Evolutionary conservation across 2,888 invertebrate genomes (phyloP).

Genomic region (Erebia palarica): DNA sequence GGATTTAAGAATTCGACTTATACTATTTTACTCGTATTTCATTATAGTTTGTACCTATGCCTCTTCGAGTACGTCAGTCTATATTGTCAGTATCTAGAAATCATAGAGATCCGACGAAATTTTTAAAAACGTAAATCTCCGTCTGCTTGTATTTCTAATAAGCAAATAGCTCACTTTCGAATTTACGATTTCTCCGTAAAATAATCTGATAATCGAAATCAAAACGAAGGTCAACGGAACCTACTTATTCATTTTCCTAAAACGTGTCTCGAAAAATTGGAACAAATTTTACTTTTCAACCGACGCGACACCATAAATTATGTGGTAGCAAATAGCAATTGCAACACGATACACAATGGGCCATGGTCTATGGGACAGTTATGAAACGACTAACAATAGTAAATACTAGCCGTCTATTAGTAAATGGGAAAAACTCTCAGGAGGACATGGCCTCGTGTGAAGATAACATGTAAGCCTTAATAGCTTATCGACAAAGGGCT

Average conservation of each 20-base stretch:
- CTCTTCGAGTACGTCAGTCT: too few species aligned
- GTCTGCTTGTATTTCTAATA: too few species aligned
- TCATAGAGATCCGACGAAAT: too few species aligned
- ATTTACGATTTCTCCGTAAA: neutral
- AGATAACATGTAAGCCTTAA: conserved; percentile 8
- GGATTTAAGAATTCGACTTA: too few species aligned
- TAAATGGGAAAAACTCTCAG: conserved; percentile 41
- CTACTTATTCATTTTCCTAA: neutral
- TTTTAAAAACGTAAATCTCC: too few species aligned
- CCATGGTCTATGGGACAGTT: conserved; percentile 46
- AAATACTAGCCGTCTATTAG: conserved; percentile 35
- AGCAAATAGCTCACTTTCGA: too few species aligned
- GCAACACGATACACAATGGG: conserved; percentile 46
- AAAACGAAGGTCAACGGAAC: neutral
- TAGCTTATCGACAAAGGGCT: neutral
- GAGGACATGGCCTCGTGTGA: conserved; percentile 33
- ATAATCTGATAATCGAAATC: neutral
- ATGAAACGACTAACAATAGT: conserved; percentile 42
- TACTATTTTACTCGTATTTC: too few species aligned
- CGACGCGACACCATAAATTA: conserved; percentile 41
- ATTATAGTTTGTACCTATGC: too few species aligned
- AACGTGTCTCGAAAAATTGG: conserved; percentile 30
- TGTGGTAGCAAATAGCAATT: conserved; percentile 41
- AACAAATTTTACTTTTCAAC: conserved; percentile 40
- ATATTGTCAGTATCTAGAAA: too few species aligned